Percentiles rank a stretch among this genome's conserved stretches.
Evolutionary conservation across 2,113 vertebrate genomes (phyloP).

Genomic region (Fukomys damarensis): DNA sequence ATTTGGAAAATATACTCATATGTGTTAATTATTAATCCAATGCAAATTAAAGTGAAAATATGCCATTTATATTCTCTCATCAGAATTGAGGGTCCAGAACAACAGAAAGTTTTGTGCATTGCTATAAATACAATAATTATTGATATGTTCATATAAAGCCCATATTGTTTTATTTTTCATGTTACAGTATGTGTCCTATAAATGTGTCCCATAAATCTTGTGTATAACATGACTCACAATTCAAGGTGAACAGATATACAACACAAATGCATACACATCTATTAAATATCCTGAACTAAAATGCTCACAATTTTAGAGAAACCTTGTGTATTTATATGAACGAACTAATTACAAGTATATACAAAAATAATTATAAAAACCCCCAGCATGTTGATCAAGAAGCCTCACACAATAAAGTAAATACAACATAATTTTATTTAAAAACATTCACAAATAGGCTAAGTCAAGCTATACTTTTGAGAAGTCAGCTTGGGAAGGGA

Average conservation of each 20-base stretch:
- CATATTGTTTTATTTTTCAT: no score
- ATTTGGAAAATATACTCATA: not conserved
- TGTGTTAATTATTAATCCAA: not conserved
- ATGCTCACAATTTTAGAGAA: not conserved
- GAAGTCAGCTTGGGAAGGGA: not conserved
- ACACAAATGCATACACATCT: not conserved
- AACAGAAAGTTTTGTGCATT: not conserved
- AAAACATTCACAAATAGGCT: not conserved
- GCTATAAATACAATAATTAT: no score
- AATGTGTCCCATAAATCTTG: not conserved
- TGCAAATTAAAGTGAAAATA: not conserved
- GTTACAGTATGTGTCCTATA: no score
- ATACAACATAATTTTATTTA: not conserved
- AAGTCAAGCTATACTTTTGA: not conserved
- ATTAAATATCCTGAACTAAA: not conserved
- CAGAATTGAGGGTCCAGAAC: not conserved
- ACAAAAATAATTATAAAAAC: not conserved
- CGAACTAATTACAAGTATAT: not conserved
- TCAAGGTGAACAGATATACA: not conserved
- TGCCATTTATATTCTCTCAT: not conserved
- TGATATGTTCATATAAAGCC: no score
- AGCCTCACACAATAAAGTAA: not conserved
- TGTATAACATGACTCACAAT: not conserved
- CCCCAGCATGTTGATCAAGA: not conserved
- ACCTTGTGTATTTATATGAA: not conserved